Evolutionary conservation across 2,113 vertebrate genomes (phyloP).

Genomic region (Catharus fuscescens): DNA sequence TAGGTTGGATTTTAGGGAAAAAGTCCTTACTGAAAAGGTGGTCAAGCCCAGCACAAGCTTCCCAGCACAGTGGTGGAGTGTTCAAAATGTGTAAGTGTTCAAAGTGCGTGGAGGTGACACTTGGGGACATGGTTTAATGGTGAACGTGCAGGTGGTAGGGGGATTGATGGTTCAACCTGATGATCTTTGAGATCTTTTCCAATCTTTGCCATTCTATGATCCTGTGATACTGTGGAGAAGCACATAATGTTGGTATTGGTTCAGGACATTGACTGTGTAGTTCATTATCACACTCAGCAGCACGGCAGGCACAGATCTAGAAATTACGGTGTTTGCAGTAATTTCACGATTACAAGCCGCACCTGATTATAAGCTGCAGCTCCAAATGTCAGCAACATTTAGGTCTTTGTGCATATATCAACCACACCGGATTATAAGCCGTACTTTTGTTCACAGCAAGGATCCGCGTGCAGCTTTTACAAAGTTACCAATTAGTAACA

Average conservation of each 20-base stretch:
- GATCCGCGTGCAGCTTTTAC: no score
- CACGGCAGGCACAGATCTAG: background rate
- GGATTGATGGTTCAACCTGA: background rate
- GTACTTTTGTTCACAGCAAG: no score
- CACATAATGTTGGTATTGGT: rapidly evolving
- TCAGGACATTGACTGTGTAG: background rate
- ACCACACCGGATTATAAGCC: no score
- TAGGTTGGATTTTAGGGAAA: background rate
- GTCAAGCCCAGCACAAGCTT: background rate
- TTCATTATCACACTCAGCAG: background rate
- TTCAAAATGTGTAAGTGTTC: background rate
- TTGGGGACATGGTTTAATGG: background rate
- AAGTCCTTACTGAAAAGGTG: background rate
- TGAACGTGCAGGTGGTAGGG: background rate
- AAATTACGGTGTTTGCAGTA: background rate
- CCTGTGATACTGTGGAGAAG: background rate
- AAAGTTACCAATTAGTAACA: no score
- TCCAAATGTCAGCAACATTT: no score
- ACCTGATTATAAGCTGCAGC: no score
- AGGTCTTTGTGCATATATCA: no score
- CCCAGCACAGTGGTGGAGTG: background rate
- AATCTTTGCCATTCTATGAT: background rate
- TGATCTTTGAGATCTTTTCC: background rate
- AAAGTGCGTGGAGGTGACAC: background rate
- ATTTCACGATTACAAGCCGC: no score